A percentile compares a stretch with the other conserved stretches of the same genome.
Evolutionary conservation across 2,797 vertebrate genomes (phyloP).

Genomic region (Notolepis coatsorum): DNA sequence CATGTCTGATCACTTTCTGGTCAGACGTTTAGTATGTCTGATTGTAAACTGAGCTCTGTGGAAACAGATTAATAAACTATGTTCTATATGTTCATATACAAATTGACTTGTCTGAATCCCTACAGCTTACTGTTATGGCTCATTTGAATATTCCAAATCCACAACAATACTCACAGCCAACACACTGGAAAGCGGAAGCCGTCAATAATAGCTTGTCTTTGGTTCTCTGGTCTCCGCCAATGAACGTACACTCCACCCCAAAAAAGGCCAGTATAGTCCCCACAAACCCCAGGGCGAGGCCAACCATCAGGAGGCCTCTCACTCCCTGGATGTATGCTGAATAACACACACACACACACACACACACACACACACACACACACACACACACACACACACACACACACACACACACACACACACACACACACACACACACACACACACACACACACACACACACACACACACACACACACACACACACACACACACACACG

Average conservation of each 20-base stretch:
- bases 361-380: conserved; percentile 5
- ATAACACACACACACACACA: background rate
- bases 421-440: too few species aligned
- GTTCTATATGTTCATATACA: too few species aligned
- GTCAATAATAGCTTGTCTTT: conserved; percentile 74
- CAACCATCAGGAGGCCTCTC: conserved; percentile 64
- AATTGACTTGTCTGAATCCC: too few species aligned
- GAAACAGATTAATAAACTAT: too few species aligned
- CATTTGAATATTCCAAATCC: too few species aligned
- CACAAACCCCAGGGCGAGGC: conserved; percentile 57
- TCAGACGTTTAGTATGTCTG: too few species aligned
- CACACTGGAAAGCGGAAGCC: conserved; percentile 28
- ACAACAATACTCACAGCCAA: conserved; percentile 43
- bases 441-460: too few species aligned
- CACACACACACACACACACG: background rate
- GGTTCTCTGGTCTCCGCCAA: conserved; percentile 72
- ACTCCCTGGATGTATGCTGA: conserved; percentile 67
- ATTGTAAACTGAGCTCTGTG: too few species aligned
- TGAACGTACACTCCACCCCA: conserved; percentile 72
- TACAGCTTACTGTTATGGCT: too few species aligned
- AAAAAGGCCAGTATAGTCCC: conserved; percentile 59
- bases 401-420: too few species aligned
- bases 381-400: too few species aligned
- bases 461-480: conserved; percentile 20
- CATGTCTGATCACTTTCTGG: too few species aligned